Conservation (phyloP, 2,797 vertebrate genomes). For the Acanthurus leucopareius region DNA sequence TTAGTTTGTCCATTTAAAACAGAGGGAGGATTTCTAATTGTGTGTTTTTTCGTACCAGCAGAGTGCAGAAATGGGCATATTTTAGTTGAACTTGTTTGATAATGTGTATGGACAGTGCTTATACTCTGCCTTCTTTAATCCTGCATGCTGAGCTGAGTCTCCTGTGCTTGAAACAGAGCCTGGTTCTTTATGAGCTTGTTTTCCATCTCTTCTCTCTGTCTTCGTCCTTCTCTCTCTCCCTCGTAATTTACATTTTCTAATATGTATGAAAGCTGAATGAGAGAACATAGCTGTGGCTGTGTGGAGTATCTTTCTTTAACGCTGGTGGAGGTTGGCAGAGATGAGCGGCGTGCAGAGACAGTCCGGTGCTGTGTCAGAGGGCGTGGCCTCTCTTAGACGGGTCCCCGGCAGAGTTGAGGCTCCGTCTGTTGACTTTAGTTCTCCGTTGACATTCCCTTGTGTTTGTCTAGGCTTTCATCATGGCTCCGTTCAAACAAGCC, state of each 20-base stretch:
- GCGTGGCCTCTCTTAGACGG: slow-evolving; percentile 67
- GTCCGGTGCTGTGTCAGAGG: slow-evolving; percentile 52
- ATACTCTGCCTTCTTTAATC: slow-evolving; percentile 37
- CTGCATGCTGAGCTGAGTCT: slow-evolving; percentile 45
- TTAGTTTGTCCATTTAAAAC: slow-evolving; percentile 53
- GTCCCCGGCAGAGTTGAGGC: slow-evolving; percentile 58
- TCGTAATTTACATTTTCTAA: slow-evolving; percentile 47
- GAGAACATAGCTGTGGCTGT: slow-evolving; percentile 6
- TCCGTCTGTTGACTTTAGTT: slow-evolving; percentile 82
- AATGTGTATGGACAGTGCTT: slow-evolving; percentile 52
- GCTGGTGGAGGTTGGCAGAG: slow-evolving; percentile 17
- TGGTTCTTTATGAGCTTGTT: slow-evolving; percentile 56
- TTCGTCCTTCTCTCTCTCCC: not conserved
- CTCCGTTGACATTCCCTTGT: slow-evolving; percentile 82
- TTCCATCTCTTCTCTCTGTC: slow-evolving; percentile 15
- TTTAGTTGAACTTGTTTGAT: slow-evolving; percentile 35
- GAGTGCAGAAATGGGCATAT: slow-evolving; percentile 34
- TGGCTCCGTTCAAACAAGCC: slow-evolving; percentile 81
- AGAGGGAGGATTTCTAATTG: slow-evolving; percentile 37
- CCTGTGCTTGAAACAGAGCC: slow-evolving; percentile 29
- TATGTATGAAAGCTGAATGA: slow-evolving; percentile 21
- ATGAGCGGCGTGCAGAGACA: slow-evolving; percentile 27
- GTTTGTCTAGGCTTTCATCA: slow-evolving; percentile 85
- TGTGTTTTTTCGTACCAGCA: slow-evolving; percentile 10
- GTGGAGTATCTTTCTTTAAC: slow-evolving; percentile 25